Evolutionary conservation across 1,140 invertebrate genomes (phyloP).

Genomic region (Andricus grossulariae): DNA sequence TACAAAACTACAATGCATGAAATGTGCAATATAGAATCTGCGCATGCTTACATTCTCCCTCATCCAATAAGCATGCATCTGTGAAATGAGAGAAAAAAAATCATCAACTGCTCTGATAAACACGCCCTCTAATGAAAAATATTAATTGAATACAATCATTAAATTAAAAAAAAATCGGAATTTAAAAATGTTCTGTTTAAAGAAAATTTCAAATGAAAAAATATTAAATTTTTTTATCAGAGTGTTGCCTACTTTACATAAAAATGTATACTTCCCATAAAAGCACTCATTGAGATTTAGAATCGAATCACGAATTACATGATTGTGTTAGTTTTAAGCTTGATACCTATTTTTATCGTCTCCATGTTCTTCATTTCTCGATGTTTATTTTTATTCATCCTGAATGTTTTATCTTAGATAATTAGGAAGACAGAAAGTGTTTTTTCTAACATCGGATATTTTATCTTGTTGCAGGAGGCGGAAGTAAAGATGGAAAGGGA

Average conservation of each 20-base stretch:
- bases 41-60: constrained; percentile 3
- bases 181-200: too few relatives aligned
- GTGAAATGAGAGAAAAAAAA: constrained; percentile 15
- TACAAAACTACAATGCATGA: not conserved
- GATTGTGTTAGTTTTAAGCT: not conserved
- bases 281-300: too few relatives aligned
- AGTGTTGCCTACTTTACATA: too few relatives aligned
- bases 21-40: not conserved
- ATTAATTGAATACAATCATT: too few relatives aligned
- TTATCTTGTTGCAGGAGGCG: constrained; percentile 80
- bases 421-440: not conserved
- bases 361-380: not conserved
- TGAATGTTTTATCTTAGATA: constrained; percentile 14
- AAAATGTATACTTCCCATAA: too few relatives aligned
- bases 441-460: constrained; percentile 48
- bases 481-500: constrained; percentile 81
- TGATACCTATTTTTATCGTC: not conserved
- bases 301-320: not conserved
- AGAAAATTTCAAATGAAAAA: too few relatives aligned
- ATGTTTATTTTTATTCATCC: not conserved
- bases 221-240: too few relatives aligned
- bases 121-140: not conserved
- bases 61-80: constrained; percentile 15
- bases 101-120: constrained; percentile 24
- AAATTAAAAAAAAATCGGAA: too few relatives aligned